Evolutionary conservation across 2,113 vertebrate genomes (phyloP).

Genomic region (Peucedramus taeniatus): DNA sequence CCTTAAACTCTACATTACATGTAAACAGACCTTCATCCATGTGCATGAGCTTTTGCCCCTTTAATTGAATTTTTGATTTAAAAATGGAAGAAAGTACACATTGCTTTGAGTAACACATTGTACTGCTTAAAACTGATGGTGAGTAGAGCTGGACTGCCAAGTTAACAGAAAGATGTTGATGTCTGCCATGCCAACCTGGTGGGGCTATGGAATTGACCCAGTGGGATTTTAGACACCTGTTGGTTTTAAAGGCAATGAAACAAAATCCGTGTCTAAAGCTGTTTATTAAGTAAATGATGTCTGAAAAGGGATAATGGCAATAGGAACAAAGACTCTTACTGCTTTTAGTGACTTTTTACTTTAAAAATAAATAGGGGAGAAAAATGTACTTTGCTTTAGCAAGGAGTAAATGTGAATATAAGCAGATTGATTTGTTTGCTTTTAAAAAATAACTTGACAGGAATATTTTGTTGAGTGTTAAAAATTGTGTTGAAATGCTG

Average conservation of each 20-base stretch:
- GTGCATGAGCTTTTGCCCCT: neutral
- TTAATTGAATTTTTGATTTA: neutral
- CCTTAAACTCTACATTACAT: accelerated
- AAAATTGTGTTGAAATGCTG: neutral
- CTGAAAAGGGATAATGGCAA: neutral
- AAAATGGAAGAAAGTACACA: neutral
- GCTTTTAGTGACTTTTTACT: neutral
- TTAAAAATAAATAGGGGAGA: neutral
- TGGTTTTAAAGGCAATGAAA: neutral
- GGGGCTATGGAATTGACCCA: neutral
- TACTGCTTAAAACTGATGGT: neutral
- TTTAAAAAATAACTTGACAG: neutral
- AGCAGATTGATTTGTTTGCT: neutral
- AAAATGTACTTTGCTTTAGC: neutral
- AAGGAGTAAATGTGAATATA: neutral
- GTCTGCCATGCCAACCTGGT: neutral
- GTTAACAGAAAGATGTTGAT: neutral
- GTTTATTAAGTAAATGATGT: neutral
- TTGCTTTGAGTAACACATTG: neutral
- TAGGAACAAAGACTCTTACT: neutral
- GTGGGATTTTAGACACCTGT: neutral
- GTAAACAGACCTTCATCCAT: neutral
- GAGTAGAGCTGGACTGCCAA: neutral
- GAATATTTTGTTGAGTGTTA: neutral
- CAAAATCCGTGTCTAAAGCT: neutral